These are phyloP conservation scores for Parnassius orleans DNA, from an alignment of 2,888 invertebrate species.

Conservation along the genomic window DNA sequence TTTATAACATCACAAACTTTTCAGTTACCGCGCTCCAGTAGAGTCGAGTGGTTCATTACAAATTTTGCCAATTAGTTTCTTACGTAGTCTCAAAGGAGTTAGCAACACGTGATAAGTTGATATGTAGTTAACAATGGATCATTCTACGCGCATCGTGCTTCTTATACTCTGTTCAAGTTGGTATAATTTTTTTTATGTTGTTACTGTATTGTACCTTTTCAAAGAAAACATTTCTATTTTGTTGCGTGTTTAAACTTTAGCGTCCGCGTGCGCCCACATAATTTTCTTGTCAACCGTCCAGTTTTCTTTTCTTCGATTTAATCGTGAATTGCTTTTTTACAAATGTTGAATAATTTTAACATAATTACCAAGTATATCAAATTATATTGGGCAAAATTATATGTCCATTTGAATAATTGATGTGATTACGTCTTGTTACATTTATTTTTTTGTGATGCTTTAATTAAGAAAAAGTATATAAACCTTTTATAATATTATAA, in stretches of 20 bases:
- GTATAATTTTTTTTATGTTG: conserved; percentile 40
- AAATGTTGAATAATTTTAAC: conserved; percentile 13
- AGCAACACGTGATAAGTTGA: conserved; percentile 21
- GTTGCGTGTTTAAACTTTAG: conserved; percentile 56
- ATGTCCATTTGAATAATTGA: too few relatives aligned
- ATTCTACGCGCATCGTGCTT: conserved; percentile 56
- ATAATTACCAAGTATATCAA: not conserved
- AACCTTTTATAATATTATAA: too few relatives aligned
- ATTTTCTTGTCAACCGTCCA: conserved; percentile 57
- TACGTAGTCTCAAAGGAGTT: conserved; percentile 9
- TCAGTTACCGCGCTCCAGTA: conserved; percentile 36
- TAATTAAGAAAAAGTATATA: too few relatives aligned
- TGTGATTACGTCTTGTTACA: too few relatives aligned
- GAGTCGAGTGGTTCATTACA: conserved; percentile 32
- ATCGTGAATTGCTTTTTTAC: conserved; percentile 34
- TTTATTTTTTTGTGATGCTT: too few relatives aligned
- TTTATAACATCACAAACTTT: conserved; percentile 31
- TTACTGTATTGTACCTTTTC: conserved; percentile 32
- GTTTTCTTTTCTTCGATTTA: conserved; percentile 32
- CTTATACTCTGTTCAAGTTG: conserved; percentile 64
- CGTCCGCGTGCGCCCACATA: conserved; percentile 42
- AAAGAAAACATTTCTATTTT: conserved; percentile 36
- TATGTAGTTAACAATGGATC: conserved; percentile 49
- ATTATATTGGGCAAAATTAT: too few relatives aligned
- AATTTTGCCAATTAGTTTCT: conserved; percentile 13